Percentiles rank a stretch among this genome's conserved stretches.
phyloP scores from a whole-genome alignment of 2,113 vertebrate species.

The Cynoglossus semilaevis region DNA sequence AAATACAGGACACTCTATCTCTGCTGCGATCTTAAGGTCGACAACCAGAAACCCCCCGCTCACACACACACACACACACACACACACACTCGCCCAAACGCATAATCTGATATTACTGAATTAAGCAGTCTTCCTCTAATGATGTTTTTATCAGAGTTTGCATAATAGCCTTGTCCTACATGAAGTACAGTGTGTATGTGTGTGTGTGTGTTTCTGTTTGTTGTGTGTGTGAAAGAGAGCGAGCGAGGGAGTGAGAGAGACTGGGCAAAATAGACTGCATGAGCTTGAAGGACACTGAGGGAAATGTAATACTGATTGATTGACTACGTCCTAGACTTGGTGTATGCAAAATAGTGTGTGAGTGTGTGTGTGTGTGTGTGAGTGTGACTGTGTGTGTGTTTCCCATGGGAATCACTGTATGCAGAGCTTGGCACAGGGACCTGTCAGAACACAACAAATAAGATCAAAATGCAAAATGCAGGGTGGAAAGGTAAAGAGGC shows the following conservation, averaged over 20 bases:
- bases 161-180: not conserved
- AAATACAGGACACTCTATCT: too few species aligned
- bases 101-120: too few species aligned
- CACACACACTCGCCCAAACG: too few species aligned
- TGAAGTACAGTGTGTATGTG: not conserved
- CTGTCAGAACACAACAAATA: conserved; percentile 62
- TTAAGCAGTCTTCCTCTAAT: conserved; percentile 5
- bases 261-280: conserved; percentile 45
- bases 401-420: conserved; percentile 33
- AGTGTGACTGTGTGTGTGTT: conserved; percentile 7
- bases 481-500: conserved; percentile 46
- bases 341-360: conserved; percentile 45
- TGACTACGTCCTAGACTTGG: conserved; percentile 64
- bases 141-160: conserved; percentile 16
- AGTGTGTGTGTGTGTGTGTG: conserved; percentile 8
- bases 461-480: conserved; percentile 70
- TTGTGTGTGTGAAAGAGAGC: not conserved
- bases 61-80: too few species aligned
- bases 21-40: too few species aligned
- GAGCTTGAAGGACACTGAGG: conserved; percentile 70
- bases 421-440: conserved; percentile 46
- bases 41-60: too few species aligned
- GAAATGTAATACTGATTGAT: conserved; percentile 75
- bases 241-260: conserved; percentile 6
- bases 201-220: conserved; percentile 4